These are phyloP conservation scores for Trichonephila inaurata DNA, from an alignment of 1,140 invertebrate genomes.

Conservation along the genomic window DNA sequence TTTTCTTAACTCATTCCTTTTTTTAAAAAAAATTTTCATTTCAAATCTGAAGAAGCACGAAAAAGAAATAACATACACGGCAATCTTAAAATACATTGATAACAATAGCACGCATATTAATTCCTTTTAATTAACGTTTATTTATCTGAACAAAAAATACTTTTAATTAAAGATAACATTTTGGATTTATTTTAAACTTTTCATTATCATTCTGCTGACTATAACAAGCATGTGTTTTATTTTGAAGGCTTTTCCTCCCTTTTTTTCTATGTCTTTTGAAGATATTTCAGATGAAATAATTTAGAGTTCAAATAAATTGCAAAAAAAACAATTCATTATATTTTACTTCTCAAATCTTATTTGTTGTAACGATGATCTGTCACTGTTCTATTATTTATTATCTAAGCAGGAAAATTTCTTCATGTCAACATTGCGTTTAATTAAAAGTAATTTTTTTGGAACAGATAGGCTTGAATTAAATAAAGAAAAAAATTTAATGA, in stretches of 20 bases:
- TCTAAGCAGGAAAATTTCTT: too few relatives aligned
- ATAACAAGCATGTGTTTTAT: background rate
- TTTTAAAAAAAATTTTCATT: background rate
- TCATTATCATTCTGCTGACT: background rate
- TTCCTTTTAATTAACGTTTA: background rate
- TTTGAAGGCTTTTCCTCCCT: background rate
- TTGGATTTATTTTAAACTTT: background rate
- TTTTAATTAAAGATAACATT: background rate
- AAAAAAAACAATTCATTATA: too few relatives aligned
- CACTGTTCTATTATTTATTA: too few relatives aligned
- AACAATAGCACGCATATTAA: background rate
- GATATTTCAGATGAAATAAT: background rate
- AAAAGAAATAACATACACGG: too few relatives aligned
- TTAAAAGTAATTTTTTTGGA: too few relatives aligned
- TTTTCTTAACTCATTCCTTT: background rate
- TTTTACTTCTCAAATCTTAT: too few relatives aligned
- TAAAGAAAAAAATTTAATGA: too few relatives aligned
- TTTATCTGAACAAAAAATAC: background rate
- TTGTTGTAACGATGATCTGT: too few relatives aligned
- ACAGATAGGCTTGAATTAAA: too few relatives aligned
- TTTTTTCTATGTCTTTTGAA: background rate
- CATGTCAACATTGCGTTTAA: too few relatives aligned
- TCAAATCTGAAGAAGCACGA: too few relatives aligned
- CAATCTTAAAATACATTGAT: background rate
- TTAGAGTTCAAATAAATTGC: background rate